Evolutionary conservation across 2,113 vertebrate genomes (phyloP).

Genomic region (Chionis minor): DNA sequence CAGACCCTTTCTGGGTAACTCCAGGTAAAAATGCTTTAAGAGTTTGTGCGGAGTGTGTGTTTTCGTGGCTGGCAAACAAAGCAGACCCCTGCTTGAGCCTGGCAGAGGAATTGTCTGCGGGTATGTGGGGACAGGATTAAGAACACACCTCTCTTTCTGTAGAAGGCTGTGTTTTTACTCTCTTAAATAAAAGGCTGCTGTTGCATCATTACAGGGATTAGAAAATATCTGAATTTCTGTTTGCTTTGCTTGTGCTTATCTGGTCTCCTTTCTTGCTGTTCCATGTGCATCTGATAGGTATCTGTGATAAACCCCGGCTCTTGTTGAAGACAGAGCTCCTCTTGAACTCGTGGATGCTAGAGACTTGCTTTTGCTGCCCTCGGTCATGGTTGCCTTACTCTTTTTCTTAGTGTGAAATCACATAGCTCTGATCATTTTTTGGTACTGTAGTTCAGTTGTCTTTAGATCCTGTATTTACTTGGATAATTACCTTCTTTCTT

Average conservation of each 20-base stretch:
- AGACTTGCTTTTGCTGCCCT: background rate
- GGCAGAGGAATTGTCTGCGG: background rate
- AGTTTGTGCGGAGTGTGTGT: background rate
- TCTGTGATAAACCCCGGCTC: background rate
- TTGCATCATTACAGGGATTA: background rate
- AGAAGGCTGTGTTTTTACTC: background rate
- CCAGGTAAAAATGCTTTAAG: background rate
- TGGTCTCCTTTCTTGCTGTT: background rate
- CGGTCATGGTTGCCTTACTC: background rate
- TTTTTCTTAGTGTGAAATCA: background rate
- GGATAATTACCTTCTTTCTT: background rate
- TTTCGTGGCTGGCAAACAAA: background rate
- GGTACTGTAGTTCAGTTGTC: background rate
- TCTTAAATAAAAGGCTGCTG: background rate
- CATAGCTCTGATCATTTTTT: background rate
- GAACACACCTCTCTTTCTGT: background rate
- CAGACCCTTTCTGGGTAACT: background rate
- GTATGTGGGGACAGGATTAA: background rate
- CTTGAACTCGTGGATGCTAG: background rate
- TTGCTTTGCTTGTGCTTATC: background rate
- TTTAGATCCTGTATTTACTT: background rate
- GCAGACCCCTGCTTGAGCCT: background rate
- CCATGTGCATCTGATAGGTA: background rate
- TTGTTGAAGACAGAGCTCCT: background rate
- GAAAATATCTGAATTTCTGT: background rate